Percentiles rank a stretch among this genome's conserved stretches.
Evolutionary conservation across 2,113 vertebrate genomes (phyloP).

Genomic region (Benitochromis conjunctus): DNA sequence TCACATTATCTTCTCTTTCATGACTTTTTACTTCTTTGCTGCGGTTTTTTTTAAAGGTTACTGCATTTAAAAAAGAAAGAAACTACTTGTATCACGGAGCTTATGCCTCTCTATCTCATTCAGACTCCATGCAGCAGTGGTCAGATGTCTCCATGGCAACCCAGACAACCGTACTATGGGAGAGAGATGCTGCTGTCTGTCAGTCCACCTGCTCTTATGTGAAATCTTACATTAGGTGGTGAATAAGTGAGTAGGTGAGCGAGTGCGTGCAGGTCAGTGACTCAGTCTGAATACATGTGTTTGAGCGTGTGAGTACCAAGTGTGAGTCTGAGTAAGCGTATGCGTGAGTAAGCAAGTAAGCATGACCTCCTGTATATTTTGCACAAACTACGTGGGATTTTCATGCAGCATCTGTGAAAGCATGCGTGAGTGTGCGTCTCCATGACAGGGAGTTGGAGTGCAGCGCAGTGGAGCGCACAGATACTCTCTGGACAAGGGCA

Average conservation of each 20-base stretch:
- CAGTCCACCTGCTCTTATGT: constrained; percentile 14
- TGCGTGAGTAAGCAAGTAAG: background rate
- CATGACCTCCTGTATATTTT: background rate
- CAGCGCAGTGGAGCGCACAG: background rate
- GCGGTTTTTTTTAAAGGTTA: background rate
- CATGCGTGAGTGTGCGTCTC: background rate
- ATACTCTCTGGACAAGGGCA: background rate
- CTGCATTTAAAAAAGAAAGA: background rate
- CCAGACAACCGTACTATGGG: background rate
- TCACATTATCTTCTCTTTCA: constrained; percentile 28
- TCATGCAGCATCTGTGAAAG: background rate
- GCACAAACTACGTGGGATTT: background rate
- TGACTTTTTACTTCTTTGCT: background rate
- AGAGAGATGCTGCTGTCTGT: background rate
- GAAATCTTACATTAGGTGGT: background rate
- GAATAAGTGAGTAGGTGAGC: background rate
- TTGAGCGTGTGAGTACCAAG: background rate
- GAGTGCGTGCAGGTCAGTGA: background rate
- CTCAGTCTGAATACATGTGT: background rate
- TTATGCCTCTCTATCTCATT: background rate
- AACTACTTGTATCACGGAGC: background rate
- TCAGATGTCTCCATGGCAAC: constrained; percentile 62
- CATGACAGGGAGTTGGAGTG: background rate
- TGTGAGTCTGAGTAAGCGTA: background rate
- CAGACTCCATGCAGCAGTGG: background rate